Evolutionary conservation across 2,113 vertebrate genomes (phyloP), one percentile per base, ranked within the genome.

Genomic region (Rhabdornis inornatus): DNA sequence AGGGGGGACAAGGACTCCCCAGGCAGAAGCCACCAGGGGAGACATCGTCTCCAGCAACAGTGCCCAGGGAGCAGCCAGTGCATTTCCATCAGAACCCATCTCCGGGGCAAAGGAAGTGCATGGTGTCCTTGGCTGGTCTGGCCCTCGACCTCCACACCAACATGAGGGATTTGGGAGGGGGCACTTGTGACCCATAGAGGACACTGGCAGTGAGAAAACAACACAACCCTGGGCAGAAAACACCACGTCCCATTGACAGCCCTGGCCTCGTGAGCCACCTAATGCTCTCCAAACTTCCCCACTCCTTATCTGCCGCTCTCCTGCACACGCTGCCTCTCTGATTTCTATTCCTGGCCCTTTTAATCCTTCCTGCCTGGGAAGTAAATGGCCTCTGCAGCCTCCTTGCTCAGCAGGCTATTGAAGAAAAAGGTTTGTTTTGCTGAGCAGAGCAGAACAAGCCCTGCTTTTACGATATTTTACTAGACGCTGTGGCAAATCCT

Each of bases 401-500:
- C 86, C 87, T 94, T 95, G 88, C 90, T 94, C 80, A 96, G 92
- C 94, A 94, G 85, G 81, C 84, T 89, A 59, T 83, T 95, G 53
- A 92, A 96, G 85, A 68, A 89, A 68, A 94, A 63, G 91, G 52
- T 64, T 84, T 93, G 92, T 96, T 97, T 95, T 97, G 97, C 96
- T 97, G 94, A 97, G 94, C 72, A 74, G 95, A 78, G 96, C 79
- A 91, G 49, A 92, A 97, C 0, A 7, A 68, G 59, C 61, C 61
- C 15, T 11, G 70, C 35, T 94, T 97, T 97, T 97, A 97, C 2
- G 17, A 94, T 96, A 96, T 97, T 97, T 96, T 96, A 97, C 97
- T 40, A 97, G 97, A 97, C 96, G 20, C 89, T 76, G 92, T n/a
- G 86, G 77, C 89, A 97, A 97, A 96, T 87, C 95, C 97, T 93